Percentiles rank a stretch among this genome's conserved stretches.
Conservation (phyloP, 2,797 vertebrate genomes). For the Enteromius anoplus region DNA sequence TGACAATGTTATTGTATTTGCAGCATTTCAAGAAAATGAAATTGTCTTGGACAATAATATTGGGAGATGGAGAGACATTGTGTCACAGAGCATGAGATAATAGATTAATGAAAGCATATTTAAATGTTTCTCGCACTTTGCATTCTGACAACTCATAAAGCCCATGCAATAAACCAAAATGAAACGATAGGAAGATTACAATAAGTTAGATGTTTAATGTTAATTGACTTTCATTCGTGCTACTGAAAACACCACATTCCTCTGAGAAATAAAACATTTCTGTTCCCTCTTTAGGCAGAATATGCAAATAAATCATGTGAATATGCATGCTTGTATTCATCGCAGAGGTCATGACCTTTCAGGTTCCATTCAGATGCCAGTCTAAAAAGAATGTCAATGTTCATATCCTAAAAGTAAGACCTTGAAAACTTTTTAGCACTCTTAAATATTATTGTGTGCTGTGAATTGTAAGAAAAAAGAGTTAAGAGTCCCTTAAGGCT, state of each 20-base stretch:
- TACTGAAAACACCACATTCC: not conserved
- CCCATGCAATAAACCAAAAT: conserved; percentile 44
- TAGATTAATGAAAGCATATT: conserved; percentile 25
- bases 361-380: conserved; percentile 18
- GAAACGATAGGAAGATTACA: conserved; percentile 31
- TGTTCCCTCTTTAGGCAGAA: conserved; percentile 11
- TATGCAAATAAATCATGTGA: conserved; percentile 46
- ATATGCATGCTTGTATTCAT: conserved; percentile 34
- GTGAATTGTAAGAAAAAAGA: conserved; percentile 23
- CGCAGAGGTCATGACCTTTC: conserved; percentile 16
- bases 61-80: conserved; percentile 15
- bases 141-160: conserved; percentile 38
- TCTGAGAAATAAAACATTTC: conserved; percentile 1
- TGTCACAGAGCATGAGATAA: not conserved
- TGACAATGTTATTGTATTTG: conserved; percentile 32
- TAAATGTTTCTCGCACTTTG: conserved; percentile 11
- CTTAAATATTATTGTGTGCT: conserved; percentile 27
- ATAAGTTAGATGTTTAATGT: conserved; percentile 31
- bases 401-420: conserved; percentile 14
- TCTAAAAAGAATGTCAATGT: conserved; percentile 9
- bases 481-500: conserved; percentile 17
- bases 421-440: conserved; percentile 40
- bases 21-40: conserved; percentile 36
- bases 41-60: conserved; percentile 40
- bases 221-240: conserved; percentile 22